These are phyloP conservation scores for Sceloporus tristichus DNA, from an alignment of 2,113 vertebrate species.

Conservation along the genomic window DNA sequence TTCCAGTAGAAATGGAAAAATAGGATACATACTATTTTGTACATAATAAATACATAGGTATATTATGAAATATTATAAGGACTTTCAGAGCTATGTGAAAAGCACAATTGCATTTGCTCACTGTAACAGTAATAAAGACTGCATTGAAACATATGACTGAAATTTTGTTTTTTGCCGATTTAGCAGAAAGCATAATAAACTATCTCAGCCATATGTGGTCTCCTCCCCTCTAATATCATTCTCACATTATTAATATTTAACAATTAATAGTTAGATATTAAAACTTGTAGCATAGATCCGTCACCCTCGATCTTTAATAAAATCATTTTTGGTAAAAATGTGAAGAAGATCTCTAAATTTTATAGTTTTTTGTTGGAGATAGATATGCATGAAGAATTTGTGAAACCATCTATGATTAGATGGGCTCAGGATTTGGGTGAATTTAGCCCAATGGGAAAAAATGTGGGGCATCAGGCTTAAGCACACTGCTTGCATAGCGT, in stretches of 20 bases:
- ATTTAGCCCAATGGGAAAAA: too few species aligned
- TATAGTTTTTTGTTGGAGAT: too few species aligned
- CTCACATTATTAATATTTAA: conserved; percentile 1
- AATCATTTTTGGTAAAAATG: too few species aligned
- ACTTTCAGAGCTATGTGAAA: background rate
- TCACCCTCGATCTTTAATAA: too few species aligned
- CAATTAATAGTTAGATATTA: background rate
- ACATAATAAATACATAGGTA: background rate
- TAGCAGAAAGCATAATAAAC: background rate
- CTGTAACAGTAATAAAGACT: background rate
- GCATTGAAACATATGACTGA: background rate
- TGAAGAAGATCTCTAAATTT: too few species aligned
- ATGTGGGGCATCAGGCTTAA: too few species aligned
- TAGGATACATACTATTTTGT: background rate
- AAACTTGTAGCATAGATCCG: too few species aligned
- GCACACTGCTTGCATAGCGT: too few species aligned
- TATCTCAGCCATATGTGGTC: too few species aligned
- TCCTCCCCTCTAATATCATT: background rate
- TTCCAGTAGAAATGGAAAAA: background rate
- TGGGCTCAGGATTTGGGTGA: too few species aligned
- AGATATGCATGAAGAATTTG: too few species aligned
- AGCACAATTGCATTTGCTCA: background rate
- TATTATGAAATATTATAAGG: background rate
- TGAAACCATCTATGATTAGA: too few species aligned
- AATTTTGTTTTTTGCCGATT: background rate